A percentile compares a stretch with the other conserved stretches of the same genome.
These are phyloP conservation scores for Phortica okadai DNA, from an alignment of 2,888 invertebrate genomes.

Conservation along the genomic window DNA sequence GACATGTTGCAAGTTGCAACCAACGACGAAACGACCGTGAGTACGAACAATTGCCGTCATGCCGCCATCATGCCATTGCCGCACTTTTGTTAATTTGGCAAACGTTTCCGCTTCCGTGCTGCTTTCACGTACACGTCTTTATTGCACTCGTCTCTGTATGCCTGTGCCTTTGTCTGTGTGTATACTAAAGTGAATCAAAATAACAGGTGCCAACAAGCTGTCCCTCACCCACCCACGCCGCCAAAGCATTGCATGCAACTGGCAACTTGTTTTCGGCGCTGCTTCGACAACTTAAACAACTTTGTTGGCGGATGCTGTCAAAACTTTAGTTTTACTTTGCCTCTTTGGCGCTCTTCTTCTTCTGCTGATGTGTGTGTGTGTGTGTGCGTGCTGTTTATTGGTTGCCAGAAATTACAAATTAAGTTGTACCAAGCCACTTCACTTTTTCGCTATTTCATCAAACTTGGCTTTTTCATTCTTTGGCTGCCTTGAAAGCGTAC, in stretches of 20 bases:
- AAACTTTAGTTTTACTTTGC: slow-evolving; percentile 56
- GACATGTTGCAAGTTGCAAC: slow-evolving; percentile 54
- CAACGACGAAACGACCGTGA: not conserved
- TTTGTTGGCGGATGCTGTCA: slow-evolving; percentile 55
- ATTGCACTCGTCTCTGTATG: not conserved
- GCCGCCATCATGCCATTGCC: slow-evolving; percentile 23
- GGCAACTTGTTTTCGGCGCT: slow-evolving; percentile 51
- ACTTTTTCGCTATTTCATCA: not conserved
- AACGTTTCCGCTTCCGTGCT: slow-evolving; percentile 47
- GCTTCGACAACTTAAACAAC: slow-evolving; percentile 46
- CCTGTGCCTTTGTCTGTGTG: too few relatives aligned
- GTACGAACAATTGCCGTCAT: slow-evolving; percentile 44
- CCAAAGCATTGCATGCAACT: slow-evolving; percentile 53
- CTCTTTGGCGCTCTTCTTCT: slow-evolving; percentile 37
- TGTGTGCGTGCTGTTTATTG: slow-evolving; percentile 65
- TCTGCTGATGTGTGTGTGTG: slow-evolving; percentile 48
- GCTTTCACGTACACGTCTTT: not conserved
- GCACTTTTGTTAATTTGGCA: slow-evolving; percentile 65
- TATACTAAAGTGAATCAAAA: too few relatives aligned
- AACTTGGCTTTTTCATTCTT: not conserved
- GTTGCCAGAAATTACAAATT: slow-evolving; percentile 47
- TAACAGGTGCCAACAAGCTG: not conserved
- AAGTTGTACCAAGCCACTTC: slow-evolving; percentile 11
- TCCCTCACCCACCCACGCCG: not conserved
- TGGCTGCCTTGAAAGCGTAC: not conserved